Evolutionary conservation across 2,113 vertebrate species (phyloP), one percentile per base, ranked within the genome.

Genomic region (Nanorana parkeri): DNA sequence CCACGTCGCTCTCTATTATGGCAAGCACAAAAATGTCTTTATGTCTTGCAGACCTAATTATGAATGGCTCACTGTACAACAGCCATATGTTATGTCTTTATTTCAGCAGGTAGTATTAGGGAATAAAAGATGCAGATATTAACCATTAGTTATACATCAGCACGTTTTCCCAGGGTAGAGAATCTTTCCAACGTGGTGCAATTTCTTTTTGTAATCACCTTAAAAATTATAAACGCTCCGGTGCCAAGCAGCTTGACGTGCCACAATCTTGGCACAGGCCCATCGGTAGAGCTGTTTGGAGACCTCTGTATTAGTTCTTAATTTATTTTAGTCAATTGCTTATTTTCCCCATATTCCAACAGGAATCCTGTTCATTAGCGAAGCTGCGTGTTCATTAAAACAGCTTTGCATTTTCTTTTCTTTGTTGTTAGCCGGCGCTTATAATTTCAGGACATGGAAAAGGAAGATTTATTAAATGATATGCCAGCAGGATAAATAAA

Each of bases 261-360:
- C 52, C 51, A 55, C 67, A 47, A 54, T 47, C 78, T 61, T 80
- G 78, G 78, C 78, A 69, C 51, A 5, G 55, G 52, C 78, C 78
- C 78, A 80, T 71, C 20, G 26, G 51, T 36, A 60, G 69, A 80
- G 52, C 66, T 71, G 78, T 80, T 80, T 36, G 36, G 78, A 71
- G 78, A 80, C 78, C 67, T 80, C 55, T 69, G 60, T 69, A 80
- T 80, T 80, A 80, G 78, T 69, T 51, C 69, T 69, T 71, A 60
- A 80, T 80, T 80, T 80, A 80, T 80, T 80, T 80, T 80, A 54
- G 21, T 71, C 66, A 69, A 80, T 69, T 69, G 78, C 78, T 80
- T 80, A 80, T 71, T 80, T 80, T 63, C 67, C 52, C 20, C n/a
- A 32, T 61, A 80, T 80, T 80, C 78, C 78, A 61, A 80, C 28